phyloP scores from a whole-genome alignment of 2,797 vertebrate genomes.

The Parauchenoglanis punctatus region DNA sequence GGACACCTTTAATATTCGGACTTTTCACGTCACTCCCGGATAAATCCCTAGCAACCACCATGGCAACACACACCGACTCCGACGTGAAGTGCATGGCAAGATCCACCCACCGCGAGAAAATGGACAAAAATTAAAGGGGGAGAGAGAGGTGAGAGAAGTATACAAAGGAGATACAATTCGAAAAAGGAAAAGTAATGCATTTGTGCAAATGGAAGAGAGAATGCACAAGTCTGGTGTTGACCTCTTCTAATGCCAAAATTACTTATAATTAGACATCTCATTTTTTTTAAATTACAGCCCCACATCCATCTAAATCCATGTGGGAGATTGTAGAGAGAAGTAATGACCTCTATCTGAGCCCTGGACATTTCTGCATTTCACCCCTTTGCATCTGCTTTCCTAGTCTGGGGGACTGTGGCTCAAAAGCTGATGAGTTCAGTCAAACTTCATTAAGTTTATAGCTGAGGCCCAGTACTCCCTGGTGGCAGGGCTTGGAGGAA shows the following conservation, averaged over 20 bases:
- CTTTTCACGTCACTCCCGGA: conserved; percentile 76
- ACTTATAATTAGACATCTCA: background rate
- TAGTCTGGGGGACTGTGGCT: conserved; percentile 50
- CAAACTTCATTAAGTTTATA: conserved; percentile 63
- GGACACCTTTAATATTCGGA: conserved; percentile 85
- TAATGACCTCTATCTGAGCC: conserved; percentile 60
- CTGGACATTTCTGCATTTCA: conserved; percentile 46
- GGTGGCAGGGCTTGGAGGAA: conserved; percentile 52
- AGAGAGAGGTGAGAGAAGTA: conserved; percentile 37
- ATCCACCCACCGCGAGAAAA: conserved; percentile 69
- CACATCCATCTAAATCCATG: conserved; percentile 22
- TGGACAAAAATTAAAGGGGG: conserved; percentile 49
- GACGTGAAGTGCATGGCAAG: conserved; percentile 84
- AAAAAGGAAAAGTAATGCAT: background rate
- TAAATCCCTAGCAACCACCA: conserved; percentile 86
- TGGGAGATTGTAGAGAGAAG: conserved; percentile 49
- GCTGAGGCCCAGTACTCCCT: conserved; percentile 55
- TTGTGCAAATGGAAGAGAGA: background rate
- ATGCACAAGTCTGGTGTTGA: background rate
- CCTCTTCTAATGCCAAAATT: background rate
- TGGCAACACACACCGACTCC: conserved; percentile 79
- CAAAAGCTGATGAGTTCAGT: conserved; percentile 65
- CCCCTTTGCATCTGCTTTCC: conserved; percentile 59
- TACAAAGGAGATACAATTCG: background rate
- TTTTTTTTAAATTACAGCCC: background rate